phyloP scores from a whole-genome alignment of 1,140 invertebrate species.

The Palaemon carinicauda region DNA sequence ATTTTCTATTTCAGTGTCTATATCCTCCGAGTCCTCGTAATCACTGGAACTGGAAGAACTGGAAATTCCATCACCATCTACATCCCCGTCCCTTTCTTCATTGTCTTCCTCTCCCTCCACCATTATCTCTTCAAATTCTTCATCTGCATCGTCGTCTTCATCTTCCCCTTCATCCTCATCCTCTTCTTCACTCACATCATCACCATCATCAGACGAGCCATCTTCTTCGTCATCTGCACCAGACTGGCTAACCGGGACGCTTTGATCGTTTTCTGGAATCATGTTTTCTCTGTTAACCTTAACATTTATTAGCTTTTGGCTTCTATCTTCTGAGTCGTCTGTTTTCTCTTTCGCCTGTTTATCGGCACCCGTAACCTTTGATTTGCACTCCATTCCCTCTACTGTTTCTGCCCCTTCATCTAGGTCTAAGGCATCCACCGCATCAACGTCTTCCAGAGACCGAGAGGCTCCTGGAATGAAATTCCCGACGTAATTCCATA shows the following conservation, averaged over 20 bases:
- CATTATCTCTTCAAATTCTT: not conserved
- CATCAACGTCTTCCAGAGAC: not conserved
- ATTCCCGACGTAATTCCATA: constrained; percentile 36
- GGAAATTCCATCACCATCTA: not conserved
- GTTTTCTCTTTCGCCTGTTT: not conserved
- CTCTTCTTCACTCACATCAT: not conserved
- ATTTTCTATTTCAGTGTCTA: constrained; percentile 21
- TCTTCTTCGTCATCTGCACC: not conserved
- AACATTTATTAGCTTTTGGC: not conserved
- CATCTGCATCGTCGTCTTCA: not conserved
- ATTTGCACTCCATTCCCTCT: not conserved
- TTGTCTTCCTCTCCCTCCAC: not conserved
- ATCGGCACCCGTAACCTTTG: not conserved
- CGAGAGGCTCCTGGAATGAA: constrained; percentile 22
- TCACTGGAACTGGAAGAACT: constrained; percentile 5
- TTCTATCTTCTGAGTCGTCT: not conserved
- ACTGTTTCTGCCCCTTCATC: constrained; percentile 5
- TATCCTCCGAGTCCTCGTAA: constrained; percentile 6
- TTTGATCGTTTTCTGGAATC: not conserved
- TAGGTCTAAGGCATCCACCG: not conserved
- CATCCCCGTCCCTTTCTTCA: not conserved
- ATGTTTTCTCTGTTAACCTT: not conserved
- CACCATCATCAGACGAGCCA: not conserved
- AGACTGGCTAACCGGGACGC: not conserved
- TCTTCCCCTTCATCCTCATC: not conserved